Evolutionary conservation across 1,140 invertebrate genomes (phyloP).

Genomic region (Penaeus vannamei): DNA sequence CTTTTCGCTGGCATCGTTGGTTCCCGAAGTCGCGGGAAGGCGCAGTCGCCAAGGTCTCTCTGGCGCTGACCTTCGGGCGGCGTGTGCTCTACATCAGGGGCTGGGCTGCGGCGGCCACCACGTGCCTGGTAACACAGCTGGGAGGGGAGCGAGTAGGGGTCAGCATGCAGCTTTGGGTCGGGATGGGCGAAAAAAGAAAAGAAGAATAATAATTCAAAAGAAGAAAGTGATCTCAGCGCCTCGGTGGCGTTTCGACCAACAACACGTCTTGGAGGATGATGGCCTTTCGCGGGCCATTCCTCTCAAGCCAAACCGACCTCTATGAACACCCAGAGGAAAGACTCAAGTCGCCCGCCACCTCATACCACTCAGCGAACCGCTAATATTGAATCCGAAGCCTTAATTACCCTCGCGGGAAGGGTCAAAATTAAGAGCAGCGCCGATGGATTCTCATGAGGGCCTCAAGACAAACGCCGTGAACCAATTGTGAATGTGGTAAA

Average conservation of each 20-base stretch:
- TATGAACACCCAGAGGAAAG: neutral
- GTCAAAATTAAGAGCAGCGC: neutral
- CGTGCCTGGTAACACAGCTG: neutral
- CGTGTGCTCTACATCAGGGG: no score
- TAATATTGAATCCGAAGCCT: slow-evolving; percentile 29
- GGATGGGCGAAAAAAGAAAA: slow-evolving; percentile 16
- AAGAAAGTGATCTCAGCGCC: neutral
- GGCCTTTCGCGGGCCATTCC: slow-evolving; percentile 16
- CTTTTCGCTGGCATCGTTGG: no score
- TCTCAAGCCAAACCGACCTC: neutral
- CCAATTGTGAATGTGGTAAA: slow-evolving; percentile 63
- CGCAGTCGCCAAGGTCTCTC: no score
- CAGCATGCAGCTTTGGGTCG: slow-evolving; percentile 2
- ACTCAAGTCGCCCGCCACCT: no score
- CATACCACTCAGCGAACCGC: neutral
- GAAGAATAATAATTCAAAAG: slow-evolving; percentile 9
- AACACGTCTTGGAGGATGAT: slow-evolving; percentile 41
- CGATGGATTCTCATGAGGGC: slow-evolving; percentile 19
- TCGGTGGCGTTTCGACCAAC: slow-evolving; percentile 31
- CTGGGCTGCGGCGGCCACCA: no score
- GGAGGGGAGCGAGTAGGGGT: neutral
- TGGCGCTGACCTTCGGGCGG: no score
- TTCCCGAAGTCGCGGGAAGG: no score
- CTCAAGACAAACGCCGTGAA: slow-evolving; percentile 58
- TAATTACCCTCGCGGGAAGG: slow-evolving; percentile 42